These are phyloP conservation scores for Sphecodes monilicornis DNA, from an alignment of 2,888 invertebrate genomes.

Conservation along the genomic window DNA sequence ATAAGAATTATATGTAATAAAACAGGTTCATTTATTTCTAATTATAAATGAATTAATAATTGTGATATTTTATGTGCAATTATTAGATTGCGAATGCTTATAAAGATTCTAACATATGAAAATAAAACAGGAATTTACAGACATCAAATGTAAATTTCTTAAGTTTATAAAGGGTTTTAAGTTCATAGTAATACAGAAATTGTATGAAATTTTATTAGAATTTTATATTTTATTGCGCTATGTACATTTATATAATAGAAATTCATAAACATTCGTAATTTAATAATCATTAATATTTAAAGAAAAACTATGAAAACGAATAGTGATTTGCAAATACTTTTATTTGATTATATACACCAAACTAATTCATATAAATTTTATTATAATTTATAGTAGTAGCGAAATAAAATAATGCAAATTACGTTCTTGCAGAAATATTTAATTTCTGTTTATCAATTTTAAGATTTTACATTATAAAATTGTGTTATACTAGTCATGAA, in stretches of 20 bases:
- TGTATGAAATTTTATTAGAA: not conserved
- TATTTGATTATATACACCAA: slow-evolving; percentile 54
- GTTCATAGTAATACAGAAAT: not conserved
- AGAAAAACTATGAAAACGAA: not conserved
- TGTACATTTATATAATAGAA: not conserved
- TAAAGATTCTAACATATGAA: not conserved
- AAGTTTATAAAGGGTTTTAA: not conserved
- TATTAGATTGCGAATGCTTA: not conserved
- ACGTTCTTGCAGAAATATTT: not conserved
- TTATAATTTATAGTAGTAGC: slow-evolving; percentile 17
- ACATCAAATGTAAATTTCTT: not conserved
- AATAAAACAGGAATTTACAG: not conserved
- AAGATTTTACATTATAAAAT: not conserved
- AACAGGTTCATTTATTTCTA: not conserved
- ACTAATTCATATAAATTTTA: slow-evolving; percentile 32
- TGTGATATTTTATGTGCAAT: slow-evolving; percentile 51
- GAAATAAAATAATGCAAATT: not conserved
- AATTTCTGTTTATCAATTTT: not conserved
- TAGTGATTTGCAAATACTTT: slow-evolving; percentile 19
- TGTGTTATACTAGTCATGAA: slow-evolving; percentile 43
- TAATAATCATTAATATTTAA: slow-evolving; percentile 17
- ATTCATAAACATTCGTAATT: not conserved
- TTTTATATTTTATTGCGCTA: not conserved
- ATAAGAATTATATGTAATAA: not conserved
- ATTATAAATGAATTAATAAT: slow-evolving; percentile 30